Conservation (phyloP, 2,797 vertebrate genomes). For the Pelochelys cantorii region DNA sequence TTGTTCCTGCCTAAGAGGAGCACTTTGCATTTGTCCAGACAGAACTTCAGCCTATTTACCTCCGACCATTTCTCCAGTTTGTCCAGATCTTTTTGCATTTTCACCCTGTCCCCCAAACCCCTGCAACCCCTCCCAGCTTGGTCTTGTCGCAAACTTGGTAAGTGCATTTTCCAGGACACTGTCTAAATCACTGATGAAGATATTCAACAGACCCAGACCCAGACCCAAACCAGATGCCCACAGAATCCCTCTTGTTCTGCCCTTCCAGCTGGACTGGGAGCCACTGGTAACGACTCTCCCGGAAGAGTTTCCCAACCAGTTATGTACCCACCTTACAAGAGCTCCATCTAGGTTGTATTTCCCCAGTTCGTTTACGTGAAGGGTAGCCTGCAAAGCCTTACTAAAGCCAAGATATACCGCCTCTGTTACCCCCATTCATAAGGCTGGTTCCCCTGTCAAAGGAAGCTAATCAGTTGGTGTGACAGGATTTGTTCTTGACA, state of each 20-base stretch:
- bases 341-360: not conserved
- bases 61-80: not conserved
- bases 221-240: not conserved
- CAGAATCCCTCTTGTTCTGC: not conserved
- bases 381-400: not conserved
- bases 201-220: not conserved
- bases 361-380: not conserved
- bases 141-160: not conserved
- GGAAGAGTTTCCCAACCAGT: not conserved
- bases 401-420: not conserved
- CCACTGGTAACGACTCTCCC: not conserved
- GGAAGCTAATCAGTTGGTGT: not conserved
- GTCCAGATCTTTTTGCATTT: not conserved
- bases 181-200: not conserved
- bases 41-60: not conserved
- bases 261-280: not conserved
- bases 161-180: not conserved
- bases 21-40: not conserved
- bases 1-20: not conserved
- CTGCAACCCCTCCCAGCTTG: not conserved
- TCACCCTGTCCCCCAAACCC: not conserved
- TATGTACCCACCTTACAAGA: not conserved
- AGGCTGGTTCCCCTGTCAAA: not conserved
- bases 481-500: not conserved
- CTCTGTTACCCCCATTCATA: not conserved